Evolutionary conservation across 1,140 invertebrate genomes (phyloP).

Genomic region (Aphaenogaster floridana): DNA sequence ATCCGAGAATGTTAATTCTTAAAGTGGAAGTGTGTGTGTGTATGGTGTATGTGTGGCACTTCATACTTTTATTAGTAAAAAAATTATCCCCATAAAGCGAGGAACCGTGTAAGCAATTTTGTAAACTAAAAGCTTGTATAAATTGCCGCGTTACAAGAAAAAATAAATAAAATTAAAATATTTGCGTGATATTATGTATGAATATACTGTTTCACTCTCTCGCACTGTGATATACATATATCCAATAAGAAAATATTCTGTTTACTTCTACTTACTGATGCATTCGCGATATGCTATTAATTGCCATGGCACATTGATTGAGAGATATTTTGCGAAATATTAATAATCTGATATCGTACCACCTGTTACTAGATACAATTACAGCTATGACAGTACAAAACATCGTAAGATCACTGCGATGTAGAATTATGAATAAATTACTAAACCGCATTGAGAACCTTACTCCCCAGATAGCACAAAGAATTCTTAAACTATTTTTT

Average conservation of each 20-base stretch:
- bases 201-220: not conserved
- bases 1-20: constrained; percentile 14
- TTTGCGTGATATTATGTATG: not conserved
- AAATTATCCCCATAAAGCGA: not conserved
- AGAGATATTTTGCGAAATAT: not conserved
- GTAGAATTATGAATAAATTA: not conserved
- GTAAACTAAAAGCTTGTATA: not conserved
- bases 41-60: not conserved
- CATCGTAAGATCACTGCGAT: not conserved
- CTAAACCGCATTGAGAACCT: not conserved
- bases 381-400: not conserved
- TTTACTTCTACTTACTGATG: not conserved
- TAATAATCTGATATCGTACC: not conserved
- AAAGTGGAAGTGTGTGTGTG: not conserved
- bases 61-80: not conserved
- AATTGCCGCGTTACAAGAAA: not conserved
- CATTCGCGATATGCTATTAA: not conserved
- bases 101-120: not conserved
- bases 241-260: not conserved
- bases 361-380: not conserved
- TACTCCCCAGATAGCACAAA: not conserved
- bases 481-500: too few relatives aligned
- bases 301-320: constrained; percentile 29
- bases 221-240: not conserved
- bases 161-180: constrained; percentile 22